Evolutionary conservation across 1,140 invertebrate genomes (phyloP).

Genomic region (Zaprionus nigranus): DNA sequence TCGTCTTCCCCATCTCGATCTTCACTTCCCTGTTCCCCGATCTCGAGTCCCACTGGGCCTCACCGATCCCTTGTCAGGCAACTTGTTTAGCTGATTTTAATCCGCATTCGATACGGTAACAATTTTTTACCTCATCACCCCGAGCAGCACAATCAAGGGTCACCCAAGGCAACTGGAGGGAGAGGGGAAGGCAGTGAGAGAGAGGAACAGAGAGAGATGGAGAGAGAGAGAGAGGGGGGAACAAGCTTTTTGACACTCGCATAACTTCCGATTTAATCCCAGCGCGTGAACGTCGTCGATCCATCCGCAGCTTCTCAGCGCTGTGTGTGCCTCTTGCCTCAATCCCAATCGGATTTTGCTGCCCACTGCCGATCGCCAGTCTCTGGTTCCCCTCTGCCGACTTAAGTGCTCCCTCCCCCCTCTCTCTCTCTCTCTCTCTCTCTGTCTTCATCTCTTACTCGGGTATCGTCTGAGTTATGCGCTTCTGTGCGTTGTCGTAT

Average conservation of each 20-base stretch:
- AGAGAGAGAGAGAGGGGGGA: constrained; percentile 1
- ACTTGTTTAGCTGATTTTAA: constrained; percentile 82
- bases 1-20: neutral
- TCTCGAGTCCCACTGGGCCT: neutral
- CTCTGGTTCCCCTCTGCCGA: neutral
- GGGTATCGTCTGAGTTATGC: constrained; percentile 68
- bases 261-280: constrained; percentile 83
- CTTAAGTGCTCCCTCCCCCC: neutral
- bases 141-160: constrained; percentile 54
- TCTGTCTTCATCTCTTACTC: constrained; percentile 7
- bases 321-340: constrained; percentile 13
- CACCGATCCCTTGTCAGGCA: constrained; percentile 57
- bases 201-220: constrained; percentile 6
- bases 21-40: neutral
- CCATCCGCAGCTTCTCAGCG: constrained; percentile 21
- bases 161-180: neutral
- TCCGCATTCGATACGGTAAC: constrained; percentile 83
- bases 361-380: constrained; percentile 21
- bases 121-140: constrained; percentile 77
- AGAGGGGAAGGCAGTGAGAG: too few species aligned
- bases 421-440: neutral
- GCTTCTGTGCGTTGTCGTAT: constrained; percentile 80
- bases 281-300: constrained; percentile 70
- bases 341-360: constrained; percentile 22
- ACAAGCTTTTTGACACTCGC: constrained; percentile 74